Conservation (phyloP, 1,140 invertebrate genomes). For the Eubasilissa regina region DNA sequence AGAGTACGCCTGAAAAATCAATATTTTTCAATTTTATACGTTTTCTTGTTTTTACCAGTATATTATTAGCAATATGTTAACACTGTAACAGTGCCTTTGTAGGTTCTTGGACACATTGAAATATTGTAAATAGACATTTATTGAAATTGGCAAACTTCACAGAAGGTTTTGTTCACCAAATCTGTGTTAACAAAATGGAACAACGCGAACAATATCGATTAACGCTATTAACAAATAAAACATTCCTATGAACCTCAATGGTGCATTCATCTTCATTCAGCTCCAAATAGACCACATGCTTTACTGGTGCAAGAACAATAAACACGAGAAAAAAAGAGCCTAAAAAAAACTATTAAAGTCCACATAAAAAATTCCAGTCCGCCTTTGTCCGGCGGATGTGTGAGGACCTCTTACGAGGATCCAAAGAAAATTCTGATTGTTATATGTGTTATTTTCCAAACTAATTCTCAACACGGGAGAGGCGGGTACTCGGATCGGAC, state of each 20-base stretch:
- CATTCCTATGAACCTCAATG: conserved; percentile 28
- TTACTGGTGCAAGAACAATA: conserved; percentile 35
- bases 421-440: conserved; percentile 34
- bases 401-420: conserved; percentile 31
- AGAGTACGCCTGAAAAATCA: no score
- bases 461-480: conserved; percentile 45
- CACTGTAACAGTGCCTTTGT: no score
- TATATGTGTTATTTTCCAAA: conserved; percentile 49
- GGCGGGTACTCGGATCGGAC: conserved; percentile 47
- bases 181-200: not conserved
- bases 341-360: conserved; percentile 32
- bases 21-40: no score
- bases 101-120: no score
- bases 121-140: no score
- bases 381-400: conserved; percentile 41
- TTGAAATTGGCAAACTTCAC: not conserved
- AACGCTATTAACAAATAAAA: conserved; percentile 40
- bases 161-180: not conserved
- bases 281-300: conserved; percentile 33
- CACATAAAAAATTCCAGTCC: conserved; percentile 16
- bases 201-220: conserved; percentile 37
- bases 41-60: no score
- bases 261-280: conserved; percentile 29
- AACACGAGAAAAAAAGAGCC: conserved; percentile 19
- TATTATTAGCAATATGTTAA: no score